Conservation (phyloP, 1,140 invertebrate genomes). For the Drosophila bifasciata region DNA sequence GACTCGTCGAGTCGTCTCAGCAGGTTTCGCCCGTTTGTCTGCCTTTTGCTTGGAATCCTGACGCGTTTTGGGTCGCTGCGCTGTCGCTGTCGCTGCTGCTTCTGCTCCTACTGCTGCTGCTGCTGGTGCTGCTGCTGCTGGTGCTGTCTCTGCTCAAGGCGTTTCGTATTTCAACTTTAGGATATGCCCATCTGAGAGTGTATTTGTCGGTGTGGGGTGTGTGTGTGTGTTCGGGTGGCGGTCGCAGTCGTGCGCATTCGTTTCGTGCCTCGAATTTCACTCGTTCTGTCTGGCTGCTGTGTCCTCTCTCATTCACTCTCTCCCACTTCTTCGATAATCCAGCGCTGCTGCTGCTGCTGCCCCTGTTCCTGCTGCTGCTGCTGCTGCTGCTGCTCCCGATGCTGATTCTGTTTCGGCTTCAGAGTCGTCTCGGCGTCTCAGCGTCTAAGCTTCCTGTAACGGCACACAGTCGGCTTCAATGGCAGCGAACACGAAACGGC, state of each 20-base stretch:
- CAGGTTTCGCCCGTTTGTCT: conserved; percentile 84
- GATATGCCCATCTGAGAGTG: conserved; percentile 7
- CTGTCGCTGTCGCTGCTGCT: conserved; percentile 27
- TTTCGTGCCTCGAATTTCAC: conserved; percentile 73
- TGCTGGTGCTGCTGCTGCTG: conserved; percentile 27
- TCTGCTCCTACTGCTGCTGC: conserved; percentile 11
- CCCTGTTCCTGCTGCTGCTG: conserved; percentile 16
- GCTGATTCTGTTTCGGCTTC: conserved; percentile 49
- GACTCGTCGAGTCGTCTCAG: conserved; percentile 84
- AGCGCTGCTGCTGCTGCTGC: conserved; percentile 24
- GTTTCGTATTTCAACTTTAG: conserved; percentile 80
- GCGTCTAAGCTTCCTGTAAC: conserved; percentile 15
- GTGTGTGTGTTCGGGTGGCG: conserved; percentile 45
- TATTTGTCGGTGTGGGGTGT: not conserved
- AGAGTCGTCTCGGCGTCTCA: too few relatives aligned
- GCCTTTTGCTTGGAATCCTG: conserved; percentile 76
- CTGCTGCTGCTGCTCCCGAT: conserved; percentile 38
- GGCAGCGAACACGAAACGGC: conserved; percentile 70
- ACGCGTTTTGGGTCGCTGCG: conserved; percentile 36
- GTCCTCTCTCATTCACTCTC: conserved; percentile 29
- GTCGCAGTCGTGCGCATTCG: conserved; percentile 46
- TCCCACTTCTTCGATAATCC: conserved; percentile 10
- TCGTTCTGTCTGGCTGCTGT: conserved; percentile 67
- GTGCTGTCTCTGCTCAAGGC: conserved; percentile 69
- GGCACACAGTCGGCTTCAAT: conserved; percentile 53